phyloP scores from a whole-genome alignment of 2,113 vertebrate genomes.

The Neodontobutis hainanensis region DNA sequence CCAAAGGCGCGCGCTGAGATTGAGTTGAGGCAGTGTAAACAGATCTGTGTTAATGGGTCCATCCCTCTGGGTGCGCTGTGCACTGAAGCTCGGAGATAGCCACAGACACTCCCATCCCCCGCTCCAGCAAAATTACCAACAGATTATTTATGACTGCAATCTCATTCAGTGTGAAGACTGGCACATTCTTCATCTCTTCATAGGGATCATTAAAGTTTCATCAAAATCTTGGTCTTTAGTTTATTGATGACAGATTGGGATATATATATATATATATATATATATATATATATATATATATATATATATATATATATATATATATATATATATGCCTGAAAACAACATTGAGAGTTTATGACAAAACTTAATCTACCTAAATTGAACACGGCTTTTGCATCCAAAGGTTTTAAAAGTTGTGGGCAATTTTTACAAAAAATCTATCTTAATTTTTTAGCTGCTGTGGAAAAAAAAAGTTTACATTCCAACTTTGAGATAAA shows the following conservation, averaged over 20 bases:
- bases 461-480: not conserved
- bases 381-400: not conserved
- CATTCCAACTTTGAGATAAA: conserved; percentile 1
- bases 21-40: conserved; percentile 65
- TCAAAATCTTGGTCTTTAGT: conserved; percentile 18
- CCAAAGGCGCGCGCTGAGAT: conserved; percentile 52
- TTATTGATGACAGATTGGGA: not conserved
- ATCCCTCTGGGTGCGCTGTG: conserved; percentile 42
- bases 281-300: too few species aligned
- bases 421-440: conserved; percentile 10
- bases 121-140: conserved; percentile 41
- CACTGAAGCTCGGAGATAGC: conserved; percentile 50
- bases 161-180: conserved; percentile 15
- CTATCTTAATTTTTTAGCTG: not conserved
- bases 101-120: conserved; percentile 29
- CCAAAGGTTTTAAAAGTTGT: not conserved
- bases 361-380: not conserved
- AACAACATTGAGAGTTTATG: not conserved
- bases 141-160: conserved; percentile 46
- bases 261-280: not conserved
- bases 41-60: conserved; percentile 59
- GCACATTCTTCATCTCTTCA: conserved; percentile 32
- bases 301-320: too few species aligned
- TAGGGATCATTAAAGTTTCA: conserved; percentile 19
- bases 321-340: not conserved